Percentiles rank a stretch among this genome's conserved stretches.
Evolutionary conservation across 1,140 invertebrate species (phyloP).

Genomic region (Atta texana): DNA sequence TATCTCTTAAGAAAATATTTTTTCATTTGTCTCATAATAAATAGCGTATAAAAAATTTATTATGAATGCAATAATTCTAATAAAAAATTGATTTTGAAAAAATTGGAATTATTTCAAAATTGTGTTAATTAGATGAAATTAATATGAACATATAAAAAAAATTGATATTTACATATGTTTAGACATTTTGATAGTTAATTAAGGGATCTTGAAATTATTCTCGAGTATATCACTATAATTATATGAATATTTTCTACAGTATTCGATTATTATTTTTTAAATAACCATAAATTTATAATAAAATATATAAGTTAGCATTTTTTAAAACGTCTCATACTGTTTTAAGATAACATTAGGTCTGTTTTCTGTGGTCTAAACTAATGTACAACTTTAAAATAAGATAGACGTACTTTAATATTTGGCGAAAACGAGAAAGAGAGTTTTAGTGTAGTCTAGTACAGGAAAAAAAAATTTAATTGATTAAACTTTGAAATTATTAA

Average conservation of each 20-base stretch:
- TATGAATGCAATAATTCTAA: not conserved
- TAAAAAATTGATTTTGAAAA: not conserved
- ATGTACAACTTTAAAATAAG: no score
- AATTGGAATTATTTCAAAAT: not conserved
- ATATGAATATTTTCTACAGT: not conserved
- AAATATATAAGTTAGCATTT: not conserved
- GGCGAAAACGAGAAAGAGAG: no score
- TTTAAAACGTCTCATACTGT: not conserved
- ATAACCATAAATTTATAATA: not conserved
- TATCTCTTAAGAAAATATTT: slow-evolving; percentile 22
- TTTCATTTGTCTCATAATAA: not conserved
- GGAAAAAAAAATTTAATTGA: no score
- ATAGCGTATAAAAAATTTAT: not conserved
- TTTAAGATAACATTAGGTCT: not conserved
- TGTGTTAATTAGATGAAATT: not conserved
- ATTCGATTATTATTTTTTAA: not conserved
- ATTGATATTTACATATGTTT: not conserved
- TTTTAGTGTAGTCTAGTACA: no score
- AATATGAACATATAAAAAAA: not conserved
- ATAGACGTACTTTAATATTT: no score
- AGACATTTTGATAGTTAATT: not conserved
- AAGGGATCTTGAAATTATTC: not conserved
- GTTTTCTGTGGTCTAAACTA: no score
- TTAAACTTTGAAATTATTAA: no score
- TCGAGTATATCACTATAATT: not conserved